Evolutionary conservation across 2,113 vertebrate genomes (phyloP), one percentile per base, ranked within the genome.

Genomic region (Gobio gobio): DNA sequence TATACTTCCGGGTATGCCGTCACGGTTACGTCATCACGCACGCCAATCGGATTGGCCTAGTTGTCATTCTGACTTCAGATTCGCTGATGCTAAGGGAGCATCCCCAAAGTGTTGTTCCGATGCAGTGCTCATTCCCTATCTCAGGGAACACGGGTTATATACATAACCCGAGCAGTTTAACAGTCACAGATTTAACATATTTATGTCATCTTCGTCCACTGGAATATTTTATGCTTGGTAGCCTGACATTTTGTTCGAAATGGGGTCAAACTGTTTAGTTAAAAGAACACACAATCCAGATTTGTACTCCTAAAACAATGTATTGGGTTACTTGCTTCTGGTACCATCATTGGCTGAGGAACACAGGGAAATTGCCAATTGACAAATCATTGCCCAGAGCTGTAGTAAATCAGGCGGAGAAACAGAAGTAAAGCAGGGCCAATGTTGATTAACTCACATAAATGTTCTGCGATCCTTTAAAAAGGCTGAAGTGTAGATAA

Each of bases 191-290:
- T 33, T 51, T 24, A 45, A 73, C 40, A 24, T n/a, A 45, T 29
- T 76, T 33, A 58, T 59, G 49, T 51, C 49, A 16, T 16, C 49
- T 51, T 14, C 3, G 26, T 85, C 87, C 89, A 63, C 40, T 63
- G 88, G 20, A 83, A 72, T 73, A 73, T 76, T 90, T 93, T 91
- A 87, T 43, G 54, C 84, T 78, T 29, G 82, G 24, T 78, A 75
- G 83, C 58, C 64, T 63, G 49, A 24, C 33, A 80, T 47, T 54
- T 3, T 20, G 77, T 82, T 68, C 78, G 20, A 56, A 20, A 83
- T 79, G 13, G 58, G 72, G 22, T 51, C 4, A 3, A 16, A 82
- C n/a, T 8, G 40, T 87, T 63, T 84, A 43, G 47, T 82, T 59
- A 40, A 79, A 86, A 82, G 61, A 77, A 75, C 40, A 85, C 16